Conservation (phyloP, 2,888 invertebrate genomes). For the Caenorhabditis panamensis region DNA sequence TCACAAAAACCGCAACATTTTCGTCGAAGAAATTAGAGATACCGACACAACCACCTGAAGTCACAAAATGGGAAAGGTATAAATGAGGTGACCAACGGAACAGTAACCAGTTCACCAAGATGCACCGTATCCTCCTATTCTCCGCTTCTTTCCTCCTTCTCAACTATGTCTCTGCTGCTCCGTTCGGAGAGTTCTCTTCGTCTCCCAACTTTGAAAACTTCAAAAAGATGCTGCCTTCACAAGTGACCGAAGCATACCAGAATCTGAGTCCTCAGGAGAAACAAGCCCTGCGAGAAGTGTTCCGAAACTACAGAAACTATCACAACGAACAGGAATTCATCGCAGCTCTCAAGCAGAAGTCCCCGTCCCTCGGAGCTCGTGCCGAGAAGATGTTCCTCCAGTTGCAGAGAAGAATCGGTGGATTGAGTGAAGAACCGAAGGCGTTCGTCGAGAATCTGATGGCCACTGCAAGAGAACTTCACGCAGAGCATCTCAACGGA, state of each 20-base stretch:
- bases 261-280: constrained; percentile 35
- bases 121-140: constrained; percentile 3
- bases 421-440: constrained; percentile 43
- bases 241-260: constrained; percentile 43
- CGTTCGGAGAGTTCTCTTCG: not conserved
- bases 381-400: constrained; percentile 37
- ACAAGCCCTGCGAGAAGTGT: constrained; percentile 41
- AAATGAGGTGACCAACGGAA: no score
- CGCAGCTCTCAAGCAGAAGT: constrained; percentile 37
- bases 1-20: constrained; percentile 36
- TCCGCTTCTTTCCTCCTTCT: not conserved
- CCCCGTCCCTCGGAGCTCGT: constrained; percentile 53
- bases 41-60: not conserved
- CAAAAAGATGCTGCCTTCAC: constrained; percentile 42
- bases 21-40: constrained; percentile 28
- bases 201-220: not conserved
- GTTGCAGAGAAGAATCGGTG: constrained; percentile 44
- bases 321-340: constrained; percentile 36
- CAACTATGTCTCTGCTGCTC: not conserved
- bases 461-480: constrained; percentile 20
- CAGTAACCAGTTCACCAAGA: constrained; percentile 6
- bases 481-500: constrained; percentile 37
- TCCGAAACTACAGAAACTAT: constrained; percentile 35
- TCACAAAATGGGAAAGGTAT: constrained; percentile 29
- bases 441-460: constrained; percentile 36